Base-by-base conservation (phyloP, 2,113 vertebrate genomes). In the Semicossyphus pulcher region DNA sequence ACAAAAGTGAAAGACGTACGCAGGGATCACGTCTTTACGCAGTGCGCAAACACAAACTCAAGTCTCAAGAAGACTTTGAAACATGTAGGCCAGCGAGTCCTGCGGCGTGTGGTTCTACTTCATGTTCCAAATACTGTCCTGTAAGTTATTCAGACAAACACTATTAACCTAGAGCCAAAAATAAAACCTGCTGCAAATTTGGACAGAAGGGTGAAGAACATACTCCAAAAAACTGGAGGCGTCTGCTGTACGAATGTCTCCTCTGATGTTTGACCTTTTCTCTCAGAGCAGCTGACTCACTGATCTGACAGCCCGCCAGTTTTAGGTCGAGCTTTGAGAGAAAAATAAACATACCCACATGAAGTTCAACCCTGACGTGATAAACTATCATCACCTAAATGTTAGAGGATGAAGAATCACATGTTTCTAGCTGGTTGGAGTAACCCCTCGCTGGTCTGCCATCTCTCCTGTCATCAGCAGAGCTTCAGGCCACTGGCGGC, bases 381-480 rank as follows among this genome's bases (percentile, higher is more conserved):
- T 21, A 1, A 28, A 29, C 25, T 41, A 3, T 60, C 56, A n/a
- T 41, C 34, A 3, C 10, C 16, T 51, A 5, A 37, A 51, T 7
- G 36, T 10, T 9, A 4, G 37, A 31, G 26, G n/a, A 42, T 42
- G 63, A 54, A 32, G 12, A 16, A 42, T 23, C 25, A 6, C 47
- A n/a, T n/a, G 12, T 28, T 49, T 63, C 10, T 3, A 14, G 8
- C 3, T 20, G 11, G 36, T 54, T 28, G 34, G 20, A 11, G 26
- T 53, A 44, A 49, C 42, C 51, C 48, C 56, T 14, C 7, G 12
- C 66, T 15, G 20, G 18, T n/a, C 41, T n/a, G 51, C n/a, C n/a
- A 6, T 41, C 31, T 29, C 31, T 32, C 32, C 42, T 65, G 32
- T 75, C 53, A 34, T 42, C 61, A 59, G 72, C 53, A 59, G 52